Base-by-base conservation (phyloP, 2,888 invertebrate species). In the Sthenelais limicola region DNA sequence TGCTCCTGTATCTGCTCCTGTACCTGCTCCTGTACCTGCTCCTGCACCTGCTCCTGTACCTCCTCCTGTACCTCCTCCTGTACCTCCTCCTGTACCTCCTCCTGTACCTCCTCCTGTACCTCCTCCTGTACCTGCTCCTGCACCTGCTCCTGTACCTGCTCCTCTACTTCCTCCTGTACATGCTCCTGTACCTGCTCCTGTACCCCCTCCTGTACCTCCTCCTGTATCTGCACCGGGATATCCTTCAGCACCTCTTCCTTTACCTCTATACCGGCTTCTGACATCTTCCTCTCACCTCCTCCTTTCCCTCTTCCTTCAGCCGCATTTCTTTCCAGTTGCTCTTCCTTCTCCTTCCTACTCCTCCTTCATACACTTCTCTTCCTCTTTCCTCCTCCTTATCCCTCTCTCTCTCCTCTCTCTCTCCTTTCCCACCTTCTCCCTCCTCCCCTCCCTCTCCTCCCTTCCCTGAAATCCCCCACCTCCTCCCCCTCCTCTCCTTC, bases 91-190 rank as follows among this genome's bases (percentile, higher is more conserved):
- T 43, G 9, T 15, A 12, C 15, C 43, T 43, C 15, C 43, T 43
- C 15, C 43, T 43, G 9, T 15, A 12, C 15, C 43, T 43, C 15
- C 43, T 43, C 15, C 43, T 43, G 9, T 15, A 12, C 15, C 52
- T 52, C 76, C 28, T 76, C 76, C 68, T 76, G 62, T 26, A 5
- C 47, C 69, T 49, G 43, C 69, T 72, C 48, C 72, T 72, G 43
- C 72, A 38, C 72, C 56, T 71, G 43, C 49, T 62, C 30, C 48
- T 72, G 21, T 49, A 24, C 35, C 56, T 72, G 32, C 48, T 72
- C 28, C 56, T 72, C 35, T 30, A 47, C 26, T 21, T 38, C 72
- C 56, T 71, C 72, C 49, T 71, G 72, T 49, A 72, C 43, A 30
- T 32, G 43, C 43, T 72, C 30, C 68, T 28, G 21, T 30, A 48